phyloP scores from a whole-genome alignment of 2,797 vertebrate species.

The Fringilla coelebs region DNA sequence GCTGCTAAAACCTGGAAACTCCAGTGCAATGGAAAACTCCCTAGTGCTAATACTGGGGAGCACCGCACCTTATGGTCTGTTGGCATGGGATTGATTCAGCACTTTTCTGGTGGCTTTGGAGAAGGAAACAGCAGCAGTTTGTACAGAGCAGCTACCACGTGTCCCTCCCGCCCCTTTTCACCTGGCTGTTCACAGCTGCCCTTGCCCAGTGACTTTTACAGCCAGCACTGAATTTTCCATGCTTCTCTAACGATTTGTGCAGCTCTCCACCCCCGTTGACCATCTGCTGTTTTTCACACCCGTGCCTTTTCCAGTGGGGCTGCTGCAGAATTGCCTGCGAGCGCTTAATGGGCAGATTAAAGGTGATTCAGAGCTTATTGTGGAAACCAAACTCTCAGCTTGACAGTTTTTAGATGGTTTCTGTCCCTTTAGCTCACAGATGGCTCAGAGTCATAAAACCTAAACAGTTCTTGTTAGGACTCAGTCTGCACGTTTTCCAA shows the following conservation, averaged over 20 bases:
- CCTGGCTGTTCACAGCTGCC: neutral
- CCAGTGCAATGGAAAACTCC: neutral
- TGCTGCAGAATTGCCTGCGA: neutral
- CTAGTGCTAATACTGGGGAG: neutral
- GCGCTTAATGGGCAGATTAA: neutral
- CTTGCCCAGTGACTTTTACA: neutral
- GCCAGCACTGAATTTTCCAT: conserved; percentile 26
- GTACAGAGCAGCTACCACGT: neutral
- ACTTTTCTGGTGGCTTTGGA: neutral
- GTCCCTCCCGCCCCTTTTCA: neutral
- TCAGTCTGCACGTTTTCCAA: conserved; percentile 41
- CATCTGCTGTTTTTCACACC: conserved; percentile 53
- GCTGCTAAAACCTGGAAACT: neutral
- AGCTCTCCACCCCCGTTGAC: neutral
- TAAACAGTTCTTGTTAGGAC: conserved; percentile 6
- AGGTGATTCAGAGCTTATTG: neutral
- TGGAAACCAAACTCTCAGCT: conserved; percentile 2
- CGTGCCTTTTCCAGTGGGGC: neutral
- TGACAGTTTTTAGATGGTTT: neutral
- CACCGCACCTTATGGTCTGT: neutral
- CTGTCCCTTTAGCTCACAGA: conserved; percentile 10
- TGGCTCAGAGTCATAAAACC: conserved; percentile 32
- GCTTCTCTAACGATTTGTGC: neutral
- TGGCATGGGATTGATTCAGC: neutral
- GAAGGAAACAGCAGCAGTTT: neutral